Evolutionary conservation across 2,797 vertebrate species (phyloP).

Genomic region (Chrosomus eos): DNA sequence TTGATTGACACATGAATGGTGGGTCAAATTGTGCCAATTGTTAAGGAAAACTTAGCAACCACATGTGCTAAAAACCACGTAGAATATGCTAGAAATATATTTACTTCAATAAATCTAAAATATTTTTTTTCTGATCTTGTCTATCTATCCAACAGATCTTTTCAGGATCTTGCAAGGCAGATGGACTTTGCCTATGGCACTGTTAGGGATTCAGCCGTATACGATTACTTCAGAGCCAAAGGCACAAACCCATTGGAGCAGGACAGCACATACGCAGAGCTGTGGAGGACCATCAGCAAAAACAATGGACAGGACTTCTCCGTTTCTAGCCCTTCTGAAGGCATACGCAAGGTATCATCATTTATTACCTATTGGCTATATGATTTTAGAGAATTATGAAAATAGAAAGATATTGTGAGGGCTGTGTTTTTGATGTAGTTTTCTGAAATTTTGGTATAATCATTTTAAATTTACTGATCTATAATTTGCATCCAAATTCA

Average conservation of each 20-base stretch:
- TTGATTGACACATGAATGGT: too few relatives aligned
- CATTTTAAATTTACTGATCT: too few relatives aligned
- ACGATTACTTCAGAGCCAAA: constrained; percentile 96
- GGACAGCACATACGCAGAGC: constrained; percentile 93
- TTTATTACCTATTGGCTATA: background rate
- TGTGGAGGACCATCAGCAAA: constrained; percentile 95
- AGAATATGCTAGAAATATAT: background rate
- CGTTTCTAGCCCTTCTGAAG: constrained; percentile 92
- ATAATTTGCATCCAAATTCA: background rate
- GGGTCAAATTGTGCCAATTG: too few relatives aligned
- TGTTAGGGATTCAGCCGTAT: constrained; percentile 94
- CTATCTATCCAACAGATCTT: constrained; percentile 78
- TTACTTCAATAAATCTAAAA: background rate
- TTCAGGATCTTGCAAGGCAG: constrained; percentile 95
- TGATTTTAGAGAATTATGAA: background rate
- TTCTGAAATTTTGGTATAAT: background rate
- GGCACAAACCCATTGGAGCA: constrained; percentile 97
- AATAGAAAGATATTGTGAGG: background rate
- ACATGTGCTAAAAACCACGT: background rate
- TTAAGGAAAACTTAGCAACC: background rate
- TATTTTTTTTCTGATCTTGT: background rate
- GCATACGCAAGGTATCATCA: constrained; percentile 90
- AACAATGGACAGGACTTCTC: constrained; percentile 90
- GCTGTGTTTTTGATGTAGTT: background rate
- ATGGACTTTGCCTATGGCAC: constrained; percentile 94